Evolutionary conservation across 2,888 invertebrate species (phyloP), one percentile per base, ranked within the genome.

Genomic region (Leptopilina myrica): DNA sequence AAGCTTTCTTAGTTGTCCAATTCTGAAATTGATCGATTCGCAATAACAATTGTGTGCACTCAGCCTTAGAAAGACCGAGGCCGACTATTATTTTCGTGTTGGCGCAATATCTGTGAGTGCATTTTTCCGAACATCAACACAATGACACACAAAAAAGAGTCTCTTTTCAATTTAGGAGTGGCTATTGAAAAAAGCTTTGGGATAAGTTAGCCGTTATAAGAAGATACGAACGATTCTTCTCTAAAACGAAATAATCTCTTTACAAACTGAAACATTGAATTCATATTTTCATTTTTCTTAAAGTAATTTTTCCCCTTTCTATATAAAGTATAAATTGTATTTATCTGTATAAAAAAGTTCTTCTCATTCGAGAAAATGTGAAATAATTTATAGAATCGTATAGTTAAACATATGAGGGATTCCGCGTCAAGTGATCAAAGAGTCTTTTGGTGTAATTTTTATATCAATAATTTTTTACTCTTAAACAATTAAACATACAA

Each of bases 21-120:
- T 62, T 56, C 77, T 77, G 78, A 77, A 81, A 83, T 80, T 83
- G 80, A 82, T 84, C 80, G 87, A 85, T 83, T 84, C 85, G 85
- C 87, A 88, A 89, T 89, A 89, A 88, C 87, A 87, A 88, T 89
- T 85, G 85, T 85, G 85, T 85, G 86, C 87, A 85, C 85, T 86
- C 85, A 86, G 81, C 83, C 81, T 66, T 80, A 62, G 62, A 26
- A 79, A 56, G 69, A 77, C 43, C 65, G 81, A 82, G 81, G 78
- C 80, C 80, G 83, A 83, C 81, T 85, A 83, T 85, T 86, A 85
- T 86, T 88, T 89, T 88, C 85, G 84, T 84, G 84, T 87, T 83
- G 84, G 86, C 81, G 87, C 87, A 90, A 90, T 90, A 90, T 90
- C 89, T 85, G 88, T 86, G 88, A 90, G 90, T 90, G 88, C 89